These are phyloP conservation scores for Dysidea cf. avara DNA, from an alignment of 37 sponge, comb jelly and placozoan genomes.

Conservation along the genomic window DNA sequence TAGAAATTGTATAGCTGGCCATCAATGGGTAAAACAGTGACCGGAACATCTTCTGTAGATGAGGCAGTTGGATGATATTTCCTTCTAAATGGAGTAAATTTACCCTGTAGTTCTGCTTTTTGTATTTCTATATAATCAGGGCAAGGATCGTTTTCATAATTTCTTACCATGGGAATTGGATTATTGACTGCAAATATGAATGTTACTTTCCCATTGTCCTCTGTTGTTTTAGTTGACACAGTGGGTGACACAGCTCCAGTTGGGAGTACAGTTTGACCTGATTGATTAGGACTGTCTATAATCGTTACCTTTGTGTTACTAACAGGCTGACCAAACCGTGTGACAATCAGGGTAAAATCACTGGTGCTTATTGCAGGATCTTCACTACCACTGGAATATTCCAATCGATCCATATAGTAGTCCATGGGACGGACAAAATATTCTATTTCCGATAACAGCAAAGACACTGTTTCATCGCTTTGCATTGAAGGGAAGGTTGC, in stretches of 20 bases:
- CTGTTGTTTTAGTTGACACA: neutral
- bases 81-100: neutral
- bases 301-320: neutral
- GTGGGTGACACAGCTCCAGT: neutral
- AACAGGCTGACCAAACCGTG: constrained; percentile 2
- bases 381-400: neutral
- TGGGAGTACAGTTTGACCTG: neutral
- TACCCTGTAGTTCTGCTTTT: neutral
- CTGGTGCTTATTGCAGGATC: too few relatives aligned
- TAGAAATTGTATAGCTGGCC: constrained; percentile 15
- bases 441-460: constrained; percentile 22
- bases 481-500: too few relatives aligned
- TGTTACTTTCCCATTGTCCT: neutral
- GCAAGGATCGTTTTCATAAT: constrained; percentile 3
- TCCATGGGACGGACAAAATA: constrained; percentile 23
- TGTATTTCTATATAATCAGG: neutral
- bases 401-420: constrained; percentile 20
- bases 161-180: neutral
- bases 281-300: neutral
- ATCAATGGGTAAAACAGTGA: neutral
- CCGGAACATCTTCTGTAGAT: too few relatives aligned
- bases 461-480: too few relatives aligned
- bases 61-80: too few relatives aligned
- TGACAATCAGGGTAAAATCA: neutral
- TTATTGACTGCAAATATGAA: neutral